Evolutionary conservation across 2,888 invertebrate genomes (phyloP).

Genomic region (Sinhomidia bicolor): DNA sequence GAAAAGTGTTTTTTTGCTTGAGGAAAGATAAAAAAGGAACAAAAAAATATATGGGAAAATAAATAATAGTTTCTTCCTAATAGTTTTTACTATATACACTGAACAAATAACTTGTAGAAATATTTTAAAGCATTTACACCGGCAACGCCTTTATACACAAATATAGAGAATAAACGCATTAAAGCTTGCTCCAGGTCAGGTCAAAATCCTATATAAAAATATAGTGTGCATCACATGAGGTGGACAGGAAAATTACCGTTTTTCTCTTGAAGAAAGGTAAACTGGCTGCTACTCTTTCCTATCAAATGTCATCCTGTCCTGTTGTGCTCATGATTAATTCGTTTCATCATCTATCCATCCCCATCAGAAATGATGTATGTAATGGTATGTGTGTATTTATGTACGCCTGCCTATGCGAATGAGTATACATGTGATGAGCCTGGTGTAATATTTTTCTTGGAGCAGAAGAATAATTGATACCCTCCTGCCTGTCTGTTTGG

Average conservation of each 20-base stretch:
- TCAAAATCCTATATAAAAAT: slow-evolving; percentile 18
- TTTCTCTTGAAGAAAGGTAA: slow-evolving; percentile 14
- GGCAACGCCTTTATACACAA: neutral
- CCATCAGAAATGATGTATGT: neutral
- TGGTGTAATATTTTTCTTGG: neutral
- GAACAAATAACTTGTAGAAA: neutral
- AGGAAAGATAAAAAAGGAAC: neutral
- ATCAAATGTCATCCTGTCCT: slow-evolving; percentile 50
- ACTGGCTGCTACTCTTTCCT: slow-evolving; percentile 1
- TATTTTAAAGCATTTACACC: neutral
- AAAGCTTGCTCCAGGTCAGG: slow-evolving; percentile 34
- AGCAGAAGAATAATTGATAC: slow-evolving; percentile 43
- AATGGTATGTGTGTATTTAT: too few relatives aligned
- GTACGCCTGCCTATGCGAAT: neutral
- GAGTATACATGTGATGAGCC: neutral
- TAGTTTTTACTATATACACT: neutral
- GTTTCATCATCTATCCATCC: slow-evolving; percentile 40
- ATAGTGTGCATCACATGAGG: slow-evolving; percentile 26
- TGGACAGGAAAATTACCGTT: slow-evolving; percentile 48
- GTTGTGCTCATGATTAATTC: slow-evolving; percentile 53
- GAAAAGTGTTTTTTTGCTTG: slow-evolving; percentile 33
- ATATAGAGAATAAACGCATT: neutral
- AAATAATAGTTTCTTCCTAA: neutral
- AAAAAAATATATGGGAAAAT: slow-evolving; percentile 2
- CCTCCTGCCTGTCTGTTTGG: neutral